Percentiles rank a stretch among this genome's conserved stretches.
Evolutionary conservation across 2,888 invertebrate species (phyloP).

Genomic region (Petrolisthes manimaculis): DNA sequence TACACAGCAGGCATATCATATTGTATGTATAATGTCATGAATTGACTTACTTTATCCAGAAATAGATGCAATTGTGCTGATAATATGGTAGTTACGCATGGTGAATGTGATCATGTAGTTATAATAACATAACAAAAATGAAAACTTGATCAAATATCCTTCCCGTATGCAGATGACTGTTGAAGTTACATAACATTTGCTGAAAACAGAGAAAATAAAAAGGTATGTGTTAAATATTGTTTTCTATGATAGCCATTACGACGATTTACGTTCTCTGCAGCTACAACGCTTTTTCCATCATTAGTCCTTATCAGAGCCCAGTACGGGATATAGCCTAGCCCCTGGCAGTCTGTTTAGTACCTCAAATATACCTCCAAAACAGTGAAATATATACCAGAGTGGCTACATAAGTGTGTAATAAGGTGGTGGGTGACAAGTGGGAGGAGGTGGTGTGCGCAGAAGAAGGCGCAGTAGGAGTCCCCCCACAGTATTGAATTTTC

Average conservation of each 20-base stretch:
- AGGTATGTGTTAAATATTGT: neutral
- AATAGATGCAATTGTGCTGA: no score
- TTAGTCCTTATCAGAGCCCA: conserved; percentile 15
- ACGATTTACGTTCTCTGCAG: neutral
- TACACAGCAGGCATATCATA: no score
- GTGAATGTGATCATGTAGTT: no score
- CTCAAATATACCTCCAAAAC: neutral
- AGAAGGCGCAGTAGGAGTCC: conserved; percentile 37
- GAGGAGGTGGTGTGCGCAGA: conserved; percentile 16
- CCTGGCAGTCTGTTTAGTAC: neutral
- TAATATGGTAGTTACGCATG: no score
- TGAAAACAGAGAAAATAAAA: neutral
- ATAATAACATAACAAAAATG: no score
- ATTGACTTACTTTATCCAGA: no score
- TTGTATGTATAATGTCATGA: no score
- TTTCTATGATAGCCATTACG: conserved; percentile 12
- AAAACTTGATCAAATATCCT: no score
- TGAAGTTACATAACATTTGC: no score
- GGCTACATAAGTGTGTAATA: neutral
- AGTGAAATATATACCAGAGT: neutral
- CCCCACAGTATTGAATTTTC: conserved; percentile 50
- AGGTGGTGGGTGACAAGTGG: conserved; percentile 13
- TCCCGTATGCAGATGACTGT: no score
- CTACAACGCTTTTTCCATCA: neutral
- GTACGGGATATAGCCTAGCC: neutral